Conservation (phyloP, 2,888 invertebrate species). For the Yponomeuta malinellus region DNA sequence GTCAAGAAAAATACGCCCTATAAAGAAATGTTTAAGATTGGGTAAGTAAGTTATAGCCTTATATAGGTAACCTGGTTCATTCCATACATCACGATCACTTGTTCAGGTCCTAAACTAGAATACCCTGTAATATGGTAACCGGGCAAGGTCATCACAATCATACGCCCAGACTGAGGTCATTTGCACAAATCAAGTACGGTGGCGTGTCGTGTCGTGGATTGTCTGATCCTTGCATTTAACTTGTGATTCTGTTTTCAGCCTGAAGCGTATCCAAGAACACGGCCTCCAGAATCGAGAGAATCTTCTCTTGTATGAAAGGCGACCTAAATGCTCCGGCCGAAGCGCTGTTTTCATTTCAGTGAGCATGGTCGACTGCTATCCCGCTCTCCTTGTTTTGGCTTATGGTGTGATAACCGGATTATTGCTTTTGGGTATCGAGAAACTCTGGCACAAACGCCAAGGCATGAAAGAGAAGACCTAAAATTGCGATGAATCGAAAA, state of each 20-base stretch:
- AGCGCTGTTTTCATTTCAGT: constrained; percentile 79
- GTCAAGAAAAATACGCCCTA: constrained; percentile 78
- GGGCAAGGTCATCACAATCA: too few relatives aligned
- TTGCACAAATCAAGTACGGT: too few relatives aligned
- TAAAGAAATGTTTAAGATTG: constrained; percentile 78
- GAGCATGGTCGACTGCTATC: constrained; percentile 78
- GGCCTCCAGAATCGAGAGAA: constrained; percentile 78
- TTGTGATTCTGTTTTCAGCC: constrained; percentile 29
- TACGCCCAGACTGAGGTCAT: too few relatives aligned
- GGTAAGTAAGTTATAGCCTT: constrained; percentile 44
- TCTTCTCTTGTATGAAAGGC: constrained; percentile 76
- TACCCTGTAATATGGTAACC: too few relatives aligned
- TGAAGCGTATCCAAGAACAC: constrained; percentile 62
- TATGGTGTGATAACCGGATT: constrained; percentile 49
- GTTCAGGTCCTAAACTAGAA: too few relatives aligned
- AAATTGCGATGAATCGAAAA: not conserved
- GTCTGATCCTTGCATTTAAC: not conserved
- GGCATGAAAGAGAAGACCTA: not conserved
- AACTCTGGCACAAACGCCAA: constrained; percentile 23
- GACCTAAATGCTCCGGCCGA: constrained; percentile 78
- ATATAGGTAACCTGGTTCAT: too few relatives aligned
- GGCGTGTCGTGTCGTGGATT: too few relatives aligned
- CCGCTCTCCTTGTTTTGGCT: constrained; percentile 51
- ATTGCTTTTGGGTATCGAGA: constrained; percentile 40
- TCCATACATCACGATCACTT: too few relatives aligned